These are phyloP conservation scores for Microctonus aethiopoides DNA, from an alignment of 2,888 invertebrate genomes.

Conservation along the genomic window DNA sequence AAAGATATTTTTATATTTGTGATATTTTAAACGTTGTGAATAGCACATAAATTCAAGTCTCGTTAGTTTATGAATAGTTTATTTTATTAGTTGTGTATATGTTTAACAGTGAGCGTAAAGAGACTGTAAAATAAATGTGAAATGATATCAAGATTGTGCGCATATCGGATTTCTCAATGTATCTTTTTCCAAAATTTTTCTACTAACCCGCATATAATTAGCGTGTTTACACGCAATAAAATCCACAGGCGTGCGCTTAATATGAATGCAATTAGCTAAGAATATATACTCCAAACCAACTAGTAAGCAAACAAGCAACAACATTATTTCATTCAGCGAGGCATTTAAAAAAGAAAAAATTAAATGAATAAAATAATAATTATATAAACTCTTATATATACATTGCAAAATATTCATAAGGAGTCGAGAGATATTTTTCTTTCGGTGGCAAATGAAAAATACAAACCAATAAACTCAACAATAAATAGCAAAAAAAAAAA, in stretches of 20 bases:
- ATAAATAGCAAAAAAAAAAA: background rate
- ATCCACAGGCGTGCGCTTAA: conserved; percentile 26
- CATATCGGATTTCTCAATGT: background rate
- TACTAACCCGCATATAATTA: conserved; percentile 39
- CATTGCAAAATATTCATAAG: too few relatives aligned
- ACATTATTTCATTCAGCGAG: conserved; percentile 9
- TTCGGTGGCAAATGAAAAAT: too few relatives aligned
- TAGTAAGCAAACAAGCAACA: background rate
- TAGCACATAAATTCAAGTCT: background rate
- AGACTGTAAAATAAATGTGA: background rate
- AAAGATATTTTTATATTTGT: background rate
- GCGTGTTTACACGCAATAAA: conserved; percentile 48
- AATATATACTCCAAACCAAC: background rate
- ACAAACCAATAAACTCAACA: too few relatives aligned
- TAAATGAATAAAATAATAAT: background rate
- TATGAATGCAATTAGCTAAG: conserved; percentile 35
- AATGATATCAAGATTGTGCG: background rate
- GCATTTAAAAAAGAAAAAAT: conserved; percentile 12
- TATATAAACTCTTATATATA: too few relatives aligned
- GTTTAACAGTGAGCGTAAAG: background rate
- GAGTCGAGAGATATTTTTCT: too few relatives aligned
- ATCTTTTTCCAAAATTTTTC: conserved; percentile 6
- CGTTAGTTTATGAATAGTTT: background rate
- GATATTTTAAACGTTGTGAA: background rate
- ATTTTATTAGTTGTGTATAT: background rate